Conservation (phyloP, 1,140 invertebrate species). For the Macrotrachela quadricornifera region DNA sequence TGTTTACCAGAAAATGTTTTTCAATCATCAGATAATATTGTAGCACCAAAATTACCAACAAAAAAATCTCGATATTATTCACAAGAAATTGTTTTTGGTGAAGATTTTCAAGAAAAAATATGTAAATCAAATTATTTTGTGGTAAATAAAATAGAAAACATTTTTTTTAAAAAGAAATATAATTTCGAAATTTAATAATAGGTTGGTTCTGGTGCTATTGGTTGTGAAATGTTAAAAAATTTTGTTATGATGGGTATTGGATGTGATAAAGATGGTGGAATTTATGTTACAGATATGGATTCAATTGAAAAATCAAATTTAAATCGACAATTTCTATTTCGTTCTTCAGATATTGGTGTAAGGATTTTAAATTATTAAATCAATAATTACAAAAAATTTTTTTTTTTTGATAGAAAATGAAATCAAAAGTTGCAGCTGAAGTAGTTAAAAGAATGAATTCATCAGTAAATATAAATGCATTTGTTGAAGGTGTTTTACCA, state of each 20-base stretch:
- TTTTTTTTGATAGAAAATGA: constrained; percentile 41
- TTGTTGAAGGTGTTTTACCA: constrained; percentile 75
- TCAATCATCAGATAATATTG: constrained; percentile 7
- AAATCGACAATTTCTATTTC: constrained; percentile 91
- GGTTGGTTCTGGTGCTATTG: constrained; percentile 79
- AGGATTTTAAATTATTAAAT: too few species aligned
- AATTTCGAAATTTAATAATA: too few species aligned
- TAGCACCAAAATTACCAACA: background rate
- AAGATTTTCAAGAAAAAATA: constrained; percentile 63
- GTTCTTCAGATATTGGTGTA: constrained; percentile 55
- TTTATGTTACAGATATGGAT: constrained; percentile 95
- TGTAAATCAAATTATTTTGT: constrained; percentile 52
- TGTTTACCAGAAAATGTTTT: constrained; percentile 50
- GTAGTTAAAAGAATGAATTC: constrained; percentile 67
- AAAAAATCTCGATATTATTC: constrained; percentile 62
- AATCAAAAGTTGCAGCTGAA: constrained; percentile 65
- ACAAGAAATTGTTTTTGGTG: constrained; percentile 76
- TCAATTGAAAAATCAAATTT: constrained; percentile 95
- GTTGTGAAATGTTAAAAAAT: constrained; percentile 93
- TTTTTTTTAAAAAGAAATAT: too few species aligned
- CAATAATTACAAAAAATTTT: too few species aligned
- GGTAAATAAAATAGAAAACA: too few species aligned
- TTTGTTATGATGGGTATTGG: constrained; percentile 92
- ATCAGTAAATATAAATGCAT: constrained; percentile 55
- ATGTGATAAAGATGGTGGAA: constrained; percentile 33